phyloP scores from a whole-genome alignment of 2,888 invertebrate genomes.

The Parochlus steinenii region DNA sequence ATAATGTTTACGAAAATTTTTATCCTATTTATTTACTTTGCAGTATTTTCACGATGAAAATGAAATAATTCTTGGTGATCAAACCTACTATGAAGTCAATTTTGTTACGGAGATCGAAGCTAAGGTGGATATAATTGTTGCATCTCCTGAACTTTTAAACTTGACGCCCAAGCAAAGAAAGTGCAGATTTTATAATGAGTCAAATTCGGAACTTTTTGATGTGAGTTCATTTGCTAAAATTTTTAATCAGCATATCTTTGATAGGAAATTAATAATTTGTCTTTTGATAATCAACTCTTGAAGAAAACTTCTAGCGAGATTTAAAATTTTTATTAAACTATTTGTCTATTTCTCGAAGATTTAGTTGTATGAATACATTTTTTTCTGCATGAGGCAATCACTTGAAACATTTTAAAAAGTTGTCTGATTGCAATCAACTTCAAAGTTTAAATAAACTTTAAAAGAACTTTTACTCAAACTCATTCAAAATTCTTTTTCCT shows the following conservation, averaged over 20 bases:
- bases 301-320: too few species aligned
- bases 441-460: too few species aligned
- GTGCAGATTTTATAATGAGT: slow-evolving; percentile 24
- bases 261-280: too few species aligned
- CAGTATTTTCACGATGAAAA: too few species aligned
- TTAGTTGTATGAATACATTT: too few species aligned
- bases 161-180: slow-evolving; percentile 19
- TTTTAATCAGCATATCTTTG: too few species aligned
- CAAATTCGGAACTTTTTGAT: slow-evolving; percentile 21
- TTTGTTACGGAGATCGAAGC: too few species aligned
- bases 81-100: background rate
- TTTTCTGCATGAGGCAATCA: background rate
- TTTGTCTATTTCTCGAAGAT: too few species aligned
- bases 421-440: background rate
- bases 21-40: too few species aligned
- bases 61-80: slow-evolving; percentile 8
- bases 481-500: background rate
- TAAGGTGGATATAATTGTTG: slow-evolving; percentile 2
- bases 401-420: background rate
- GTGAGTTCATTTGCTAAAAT: slow-evolving; percentile 17
- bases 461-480: background rate
- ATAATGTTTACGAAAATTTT: too few species aligned
- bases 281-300: too few species aligned
- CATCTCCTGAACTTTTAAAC: background rate
- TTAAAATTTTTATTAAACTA: too few species aligned